These are phyloP conservation scores for Pithys albifrons DNA, from an alignment of 2,113 vertebrate species.

Conservation along the genomic window DNA sequence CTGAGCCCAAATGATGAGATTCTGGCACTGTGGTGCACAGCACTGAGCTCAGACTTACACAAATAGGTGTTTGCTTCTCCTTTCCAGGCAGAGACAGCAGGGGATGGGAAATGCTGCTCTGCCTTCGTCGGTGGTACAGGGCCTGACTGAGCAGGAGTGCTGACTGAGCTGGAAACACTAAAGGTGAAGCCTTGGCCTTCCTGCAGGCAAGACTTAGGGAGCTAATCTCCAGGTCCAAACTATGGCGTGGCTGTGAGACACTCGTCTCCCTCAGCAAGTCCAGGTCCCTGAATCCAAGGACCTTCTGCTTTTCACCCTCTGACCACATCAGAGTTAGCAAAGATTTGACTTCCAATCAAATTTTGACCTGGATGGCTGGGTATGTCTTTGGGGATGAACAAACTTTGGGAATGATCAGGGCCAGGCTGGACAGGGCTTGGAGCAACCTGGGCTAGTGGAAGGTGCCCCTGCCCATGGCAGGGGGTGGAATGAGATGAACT, in stretches of 20 bases:
- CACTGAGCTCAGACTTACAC: not conserved
- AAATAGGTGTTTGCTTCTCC: not conserved
- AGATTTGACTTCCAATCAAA: not conserved
- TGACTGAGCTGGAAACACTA: not conserved
- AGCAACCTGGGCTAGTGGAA: not conserved
- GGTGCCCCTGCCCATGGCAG: not conserved
- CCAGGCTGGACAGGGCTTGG: not conserved
- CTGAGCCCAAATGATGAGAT: not conserved
- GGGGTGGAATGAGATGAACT: not conserved
- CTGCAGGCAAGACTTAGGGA: not conserved
- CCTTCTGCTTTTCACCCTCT: not conserved
- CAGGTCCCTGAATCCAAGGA: not conserved
- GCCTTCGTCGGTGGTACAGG: not conserved
- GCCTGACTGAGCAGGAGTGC: not conserved
- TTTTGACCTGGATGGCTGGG: not conserved
- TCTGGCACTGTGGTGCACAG: not conserved
- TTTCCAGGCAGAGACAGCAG: not conserved
- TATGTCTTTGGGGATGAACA: not conserved
- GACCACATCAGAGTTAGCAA: not conserved
- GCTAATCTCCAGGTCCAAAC: not conserved
- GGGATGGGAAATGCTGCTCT: not conserved
- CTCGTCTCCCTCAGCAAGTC: not conserved
- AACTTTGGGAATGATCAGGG: not conserved
- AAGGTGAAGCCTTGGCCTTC: not conserved
- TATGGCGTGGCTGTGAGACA: rapidly evolving